Conservation (phyloP, 1,140 invertebrate genomes). For the Zaprionus davidi region DNA sequence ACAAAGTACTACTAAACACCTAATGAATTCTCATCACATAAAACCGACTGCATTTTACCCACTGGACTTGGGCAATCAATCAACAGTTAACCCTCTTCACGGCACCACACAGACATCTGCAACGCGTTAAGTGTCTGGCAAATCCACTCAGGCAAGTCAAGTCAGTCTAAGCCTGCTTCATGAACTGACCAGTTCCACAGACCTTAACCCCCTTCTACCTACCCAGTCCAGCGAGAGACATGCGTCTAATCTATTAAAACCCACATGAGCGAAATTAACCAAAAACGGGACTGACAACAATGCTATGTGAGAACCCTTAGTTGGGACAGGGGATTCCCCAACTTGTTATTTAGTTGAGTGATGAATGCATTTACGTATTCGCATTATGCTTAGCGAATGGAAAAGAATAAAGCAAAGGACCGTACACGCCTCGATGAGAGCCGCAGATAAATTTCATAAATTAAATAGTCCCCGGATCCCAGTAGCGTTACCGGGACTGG, state of each 20-base stretch:
- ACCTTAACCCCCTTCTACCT: neutral
- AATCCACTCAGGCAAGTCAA: constrained; percentile 44
- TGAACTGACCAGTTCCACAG: constrained; percentile 38
- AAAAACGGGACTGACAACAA: constrained; percentile 50
- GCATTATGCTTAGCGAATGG: neutral
- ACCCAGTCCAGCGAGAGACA: neutral
- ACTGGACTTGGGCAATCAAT: constrained; percentile 3
- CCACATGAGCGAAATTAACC: constrained; percentile 54
- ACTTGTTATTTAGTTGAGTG: constrained; percentile 45
- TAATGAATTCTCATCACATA: neutral
- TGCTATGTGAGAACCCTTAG: neutral
- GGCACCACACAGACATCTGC: constrained; percentile 28
- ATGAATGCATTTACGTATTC: constrained; percentile 63
- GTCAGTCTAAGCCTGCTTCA: constrained; percentile 42
- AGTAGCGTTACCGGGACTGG: constrained; percentile 1
- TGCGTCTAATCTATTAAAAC: constrained; percentile 69
- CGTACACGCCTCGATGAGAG: constrained; percentile 55
- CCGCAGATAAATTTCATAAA: constrained; percentile 82
- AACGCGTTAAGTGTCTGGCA: constrained; percentile 30
- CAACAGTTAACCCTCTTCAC: constrained; percentile 56
- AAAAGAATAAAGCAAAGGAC: constrained; percentile 30
- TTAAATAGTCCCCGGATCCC: constrained; percentile 72
- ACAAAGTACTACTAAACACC: neutral
- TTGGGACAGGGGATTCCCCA: neutral
- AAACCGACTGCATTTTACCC: neutral